Conservation (phyloP, 2,888 invertebrate genomes). For the Cenopis cana region DNA sequence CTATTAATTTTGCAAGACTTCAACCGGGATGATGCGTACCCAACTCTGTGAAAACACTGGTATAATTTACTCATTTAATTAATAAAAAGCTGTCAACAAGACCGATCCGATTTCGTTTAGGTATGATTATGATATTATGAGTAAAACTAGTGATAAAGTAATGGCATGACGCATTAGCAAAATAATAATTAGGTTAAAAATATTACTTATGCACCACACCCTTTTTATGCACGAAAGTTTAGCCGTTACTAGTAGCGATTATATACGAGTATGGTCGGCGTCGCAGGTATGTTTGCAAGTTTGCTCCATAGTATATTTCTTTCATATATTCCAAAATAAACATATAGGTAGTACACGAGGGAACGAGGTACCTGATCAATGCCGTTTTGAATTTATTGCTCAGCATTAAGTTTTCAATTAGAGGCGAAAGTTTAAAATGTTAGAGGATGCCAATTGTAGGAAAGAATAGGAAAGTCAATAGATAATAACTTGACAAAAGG, state of each 20-base stretch:
- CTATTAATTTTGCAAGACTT: slow-evolving; percentile 24
- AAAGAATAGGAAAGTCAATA: slow-evolving; percentile 5
- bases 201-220: slow-evolving; percentile 45
- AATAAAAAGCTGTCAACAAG: not conserved
- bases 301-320: too few species aligned
- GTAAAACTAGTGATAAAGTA: not conserved
- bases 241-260: slow-evolving; percentile 22
- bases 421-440: slow-evolving; percentile 11
- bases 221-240: slow-evolving; percentile 43
- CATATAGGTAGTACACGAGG: slow-evolving; percentile 30
- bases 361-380: slow-evolving; percentile 1
- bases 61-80: not conserved
- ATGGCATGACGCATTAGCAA: slow-evolving; percentile 1
- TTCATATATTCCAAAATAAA: too few species aligned
- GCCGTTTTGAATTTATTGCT: slow-evolving; percentile 32
- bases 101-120: not conserved
- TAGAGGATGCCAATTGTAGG: not conserved
- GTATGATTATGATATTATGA: not conserved
- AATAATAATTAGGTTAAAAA: slow-evolving; percentile 51
- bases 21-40: not conserved
- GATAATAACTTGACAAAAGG: not conserved
- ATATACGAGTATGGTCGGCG: not conserved
- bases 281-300: too few species aligned
- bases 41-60: not conserved
- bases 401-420: slow-evolving; percentile 28